Evolutionary conservation across 92 coral and sea anemone species (phyloP).

Genomic region (Isaurus tuberculatus): DNA sequence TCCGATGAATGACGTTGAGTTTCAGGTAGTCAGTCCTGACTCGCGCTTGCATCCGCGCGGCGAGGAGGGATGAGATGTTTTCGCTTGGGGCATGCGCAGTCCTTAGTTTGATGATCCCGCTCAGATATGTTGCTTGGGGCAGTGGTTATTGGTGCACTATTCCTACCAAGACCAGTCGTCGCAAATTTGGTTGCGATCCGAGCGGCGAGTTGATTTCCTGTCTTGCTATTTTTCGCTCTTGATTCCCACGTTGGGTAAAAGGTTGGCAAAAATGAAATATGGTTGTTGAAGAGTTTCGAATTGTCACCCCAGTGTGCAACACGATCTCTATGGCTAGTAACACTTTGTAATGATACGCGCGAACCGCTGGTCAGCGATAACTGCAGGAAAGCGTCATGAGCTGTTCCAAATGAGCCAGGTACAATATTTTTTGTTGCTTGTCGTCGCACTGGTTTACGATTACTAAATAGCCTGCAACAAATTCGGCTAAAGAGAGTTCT

Average conservation of each 20-base stretch:
- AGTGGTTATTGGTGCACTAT: slow-evolving; percentile 8
- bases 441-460: neutral
- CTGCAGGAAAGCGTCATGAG: slow-evolving; percentile 16
- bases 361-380: slow-evolving; percentile 23
- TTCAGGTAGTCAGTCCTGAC: slow-evolving; percentile 29
- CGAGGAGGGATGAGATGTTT: slow-evolving; percentile 20
- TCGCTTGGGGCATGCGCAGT: neutral
- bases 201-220: slow-evolving; percentile 13
- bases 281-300: slow-evolving; percentile 11
- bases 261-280: neutral
- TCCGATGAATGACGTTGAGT: slow-evolving; percentile 13
- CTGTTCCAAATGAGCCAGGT: slow-evolving; percentile 7
- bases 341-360: neutral
- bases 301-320: slow-evolving; percentile 18
- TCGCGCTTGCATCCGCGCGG: slow-evolving; percentile 16
- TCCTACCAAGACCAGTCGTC: slow-evolving; percentile 18
- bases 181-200: slow-evolving; percentile 15
- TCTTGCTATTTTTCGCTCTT: slow-evolving; percentile 20
- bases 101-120: neutral
- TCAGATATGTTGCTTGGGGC: slow-evolving; percentile 11
- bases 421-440: neutral
- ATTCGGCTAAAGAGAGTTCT: slow-evolving; percentile 7
- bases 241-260: slow-evolving; percentile 19
- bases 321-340: slow-evolving; percentile 1
- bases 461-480: neutral